Conservation (phyloP, 2,797 vertebrate genomes). For the Thaleichthys pacificus region DNA sequence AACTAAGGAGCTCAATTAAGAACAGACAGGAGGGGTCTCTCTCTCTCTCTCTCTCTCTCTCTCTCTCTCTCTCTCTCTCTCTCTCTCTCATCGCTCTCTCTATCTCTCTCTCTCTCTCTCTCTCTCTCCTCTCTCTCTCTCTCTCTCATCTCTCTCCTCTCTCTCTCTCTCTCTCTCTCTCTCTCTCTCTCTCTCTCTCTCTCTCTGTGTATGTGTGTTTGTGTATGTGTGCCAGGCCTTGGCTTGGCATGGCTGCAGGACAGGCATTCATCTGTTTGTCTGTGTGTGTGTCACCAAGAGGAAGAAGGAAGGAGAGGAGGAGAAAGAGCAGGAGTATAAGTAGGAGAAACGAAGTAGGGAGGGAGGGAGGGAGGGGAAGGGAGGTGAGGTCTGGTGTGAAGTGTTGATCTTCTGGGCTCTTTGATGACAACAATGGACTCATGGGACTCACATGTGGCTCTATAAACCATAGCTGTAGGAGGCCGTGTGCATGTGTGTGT, state of each 20-base stretch:
- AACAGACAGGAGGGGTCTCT: slow-evolving; percentile 1
- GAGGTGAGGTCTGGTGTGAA: slow-evolving; percentile 57
- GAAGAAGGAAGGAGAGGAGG: too few species aligned
- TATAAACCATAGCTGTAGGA: slow-evolving; percentile 99
- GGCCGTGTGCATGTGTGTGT: slow-evolving; percentile 75
- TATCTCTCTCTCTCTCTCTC: too few species aligned
- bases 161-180: slow-evolving; percentile 38
- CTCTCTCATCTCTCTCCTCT: slow-evolving; percentile 28
- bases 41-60: slow-evolving; percentile 40
- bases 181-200: too few species aligned
- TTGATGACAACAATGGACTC: not conserved
- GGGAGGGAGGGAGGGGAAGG: too few species aligned
- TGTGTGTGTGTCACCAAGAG: slow-evolving; percentile 72
- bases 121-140: slow-evolving; percentile 31
- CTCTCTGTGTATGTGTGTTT: too few species aligned
- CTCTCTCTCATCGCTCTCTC: too few species aligned
- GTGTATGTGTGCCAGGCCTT: too few species aligned
- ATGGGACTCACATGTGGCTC: slow-evolving; percentile 82
- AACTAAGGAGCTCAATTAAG: slow-evolving; percentile 75
- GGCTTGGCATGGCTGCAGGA: too few species aligned
- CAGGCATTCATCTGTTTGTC: slow-evolving; percentile 37
- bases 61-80: slow-evolving; percentile 37
- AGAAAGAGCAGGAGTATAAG: slow-evolving; percentile 70
- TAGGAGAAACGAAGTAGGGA: slow-evolving; percentile 82
- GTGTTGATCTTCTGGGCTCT: not conserved